Conservation (phyloP, 2,797 vertebrate species). For the Numenius phaeopus region DNA sequence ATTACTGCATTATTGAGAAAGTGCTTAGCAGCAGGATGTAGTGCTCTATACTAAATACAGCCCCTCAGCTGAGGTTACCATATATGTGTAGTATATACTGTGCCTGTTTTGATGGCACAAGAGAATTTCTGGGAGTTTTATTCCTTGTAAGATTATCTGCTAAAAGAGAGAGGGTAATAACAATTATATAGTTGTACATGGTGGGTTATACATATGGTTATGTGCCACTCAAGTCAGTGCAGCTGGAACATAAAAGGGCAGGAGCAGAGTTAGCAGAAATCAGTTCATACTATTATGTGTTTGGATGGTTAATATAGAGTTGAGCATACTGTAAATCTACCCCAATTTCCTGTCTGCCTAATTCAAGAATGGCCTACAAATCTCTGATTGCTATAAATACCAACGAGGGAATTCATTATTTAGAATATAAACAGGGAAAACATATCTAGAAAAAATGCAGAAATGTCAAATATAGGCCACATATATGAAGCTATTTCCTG, state of each 20-base stretch:
- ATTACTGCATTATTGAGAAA: neutral
- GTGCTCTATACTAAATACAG: neutral
- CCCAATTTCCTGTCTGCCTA: neutral
- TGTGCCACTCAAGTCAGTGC: neutral
- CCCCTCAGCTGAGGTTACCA: neutral
- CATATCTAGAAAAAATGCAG: neutral
- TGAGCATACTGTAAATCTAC: neutral
- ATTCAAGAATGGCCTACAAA: neutral
- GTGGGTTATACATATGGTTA: neutral
- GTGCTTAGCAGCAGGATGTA: neutral
- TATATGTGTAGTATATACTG: rapidly evolving
- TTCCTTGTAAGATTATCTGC: neutral
- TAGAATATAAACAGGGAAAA: neutral
- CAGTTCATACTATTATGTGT: neutral
- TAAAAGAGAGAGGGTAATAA: neutral
- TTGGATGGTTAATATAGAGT: neutral
- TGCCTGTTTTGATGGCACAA: neutral
- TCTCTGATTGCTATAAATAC: neutral
- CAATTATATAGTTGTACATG: neutral
- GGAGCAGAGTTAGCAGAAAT: neutral
- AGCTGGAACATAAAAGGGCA: neutral
- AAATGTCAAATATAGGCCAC: neutral
- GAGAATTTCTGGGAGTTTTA: neutral
- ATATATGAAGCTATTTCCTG: neutral
- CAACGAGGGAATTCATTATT: neutral